These are phyloP conservation scores for Chinchilla lanigera DNA, from an alignment of 2,113 vertebrate genomes.

Conservation along the genomic window DNA sequence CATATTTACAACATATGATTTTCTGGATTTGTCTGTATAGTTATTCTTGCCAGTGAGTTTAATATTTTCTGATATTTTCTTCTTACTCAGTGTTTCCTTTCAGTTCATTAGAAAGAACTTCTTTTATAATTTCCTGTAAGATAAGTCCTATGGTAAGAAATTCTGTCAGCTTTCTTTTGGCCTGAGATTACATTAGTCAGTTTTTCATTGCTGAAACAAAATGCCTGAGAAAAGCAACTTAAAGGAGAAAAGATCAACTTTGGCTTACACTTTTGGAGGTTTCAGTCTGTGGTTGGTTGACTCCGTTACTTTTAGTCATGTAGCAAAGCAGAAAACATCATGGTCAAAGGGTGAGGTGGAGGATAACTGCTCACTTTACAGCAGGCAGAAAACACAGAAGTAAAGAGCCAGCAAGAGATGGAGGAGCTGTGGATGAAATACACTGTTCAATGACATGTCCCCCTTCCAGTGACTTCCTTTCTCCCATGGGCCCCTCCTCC, in stretches of 20 bases:
- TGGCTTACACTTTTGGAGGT: not conserved
- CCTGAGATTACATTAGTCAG: not conserved
- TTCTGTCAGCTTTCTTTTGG: not conserved
- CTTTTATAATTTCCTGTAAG: not conserved
- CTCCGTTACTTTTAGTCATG: not conserved
- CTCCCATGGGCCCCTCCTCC: not conserved
- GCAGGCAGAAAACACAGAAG: not conserved
- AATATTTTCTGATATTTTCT: not conserved
- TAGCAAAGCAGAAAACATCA: not conserved
- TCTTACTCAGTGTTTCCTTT: not conserved
- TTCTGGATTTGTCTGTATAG: not conserved
- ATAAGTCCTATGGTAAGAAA: not conserved
- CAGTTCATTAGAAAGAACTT: not conserved
- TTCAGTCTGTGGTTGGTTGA: not conserved
- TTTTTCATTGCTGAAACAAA: not conserved
- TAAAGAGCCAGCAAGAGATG: not conserved
- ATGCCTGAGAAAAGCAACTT: not conserved
- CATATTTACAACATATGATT: not conserved
- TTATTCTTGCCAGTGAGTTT: not conserved
- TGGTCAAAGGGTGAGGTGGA: not conserved
- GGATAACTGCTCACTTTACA: not conserved
- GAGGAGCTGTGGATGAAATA: not conserved
- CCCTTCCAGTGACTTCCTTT: not conserved
- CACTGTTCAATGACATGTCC: rapidly evolving
- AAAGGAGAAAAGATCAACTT: not conserved